These are phyloP conservation scores for Larimichthys crocea DNA, from an alignment of 2,113 vertebrate species.

Conservation along the genomic window DNA sequence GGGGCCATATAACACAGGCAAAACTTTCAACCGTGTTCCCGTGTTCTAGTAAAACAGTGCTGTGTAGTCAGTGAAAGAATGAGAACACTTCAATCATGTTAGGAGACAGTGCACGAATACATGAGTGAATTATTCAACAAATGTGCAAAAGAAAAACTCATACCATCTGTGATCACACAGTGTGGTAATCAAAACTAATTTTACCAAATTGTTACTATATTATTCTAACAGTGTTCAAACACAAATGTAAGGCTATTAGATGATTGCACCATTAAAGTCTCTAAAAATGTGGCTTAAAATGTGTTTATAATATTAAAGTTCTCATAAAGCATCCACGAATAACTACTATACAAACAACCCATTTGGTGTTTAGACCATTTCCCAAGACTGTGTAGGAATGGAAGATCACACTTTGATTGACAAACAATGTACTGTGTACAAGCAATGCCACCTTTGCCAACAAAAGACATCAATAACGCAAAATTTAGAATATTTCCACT, in stretches of 20 bases:
- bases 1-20: conserved; percentile 7
- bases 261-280: background rate
- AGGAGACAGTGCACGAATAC: background rate
- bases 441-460: too few species aligned
- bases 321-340: too few species aligned
- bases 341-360: too few species aligned
- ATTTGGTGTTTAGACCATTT: too few species aligned
- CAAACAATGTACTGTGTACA: too few species aligned
- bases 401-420: too few species aligned
- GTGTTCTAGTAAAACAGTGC: background rate
- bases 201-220: background rate
- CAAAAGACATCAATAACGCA: too few species aligned
- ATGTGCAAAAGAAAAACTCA: conserved; percentile 30
- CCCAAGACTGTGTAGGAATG: too few species aligned
- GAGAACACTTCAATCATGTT: conserved; percentile 5
- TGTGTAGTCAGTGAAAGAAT: background rate
- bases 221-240: background rate
- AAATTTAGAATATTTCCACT: too few species aligned
- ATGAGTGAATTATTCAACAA: background rate
- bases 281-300: too few species aligned
- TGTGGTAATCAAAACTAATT: background rate
- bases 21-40: background rate
- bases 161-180: conserved; percentile 16
- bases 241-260: background rate
- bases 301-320: too few species aligned